phyloP scores from a whole-genome alignment of 92 coral and sea anemone species.

The Parazoanthus atlanticus region DNA sequence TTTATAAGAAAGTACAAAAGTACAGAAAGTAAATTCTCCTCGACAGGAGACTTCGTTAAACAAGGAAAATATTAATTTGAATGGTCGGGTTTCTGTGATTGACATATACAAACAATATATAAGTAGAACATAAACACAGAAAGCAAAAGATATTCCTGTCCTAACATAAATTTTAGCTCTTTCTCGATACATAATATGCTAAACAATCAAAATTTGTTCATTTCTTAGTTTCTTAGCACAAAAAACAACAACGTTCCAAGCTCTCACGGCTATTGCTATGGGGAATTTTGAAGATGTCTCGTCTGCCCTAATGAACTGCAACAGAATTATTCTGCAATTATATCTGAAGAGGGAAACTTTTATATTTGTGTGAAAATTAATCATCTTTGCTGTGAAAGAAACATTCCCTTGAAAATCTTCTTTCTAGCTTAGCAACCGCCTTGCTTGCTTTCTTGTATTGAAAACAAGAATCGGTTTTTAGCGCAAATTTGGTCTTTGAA shows the following conservation, averaged over 20 bases:
- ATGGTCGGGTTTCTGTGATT: conserved; percentile 20
- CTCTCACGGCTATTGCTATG: background rate
- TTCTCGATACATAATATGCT: background rate
- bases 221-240: conserved; percentile 12
- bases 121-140: conserved; percentile 12
- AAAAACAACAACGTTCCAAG: background rate
- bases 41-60: conserved; percentile 30
- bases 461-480: background rate
- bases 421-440: conserved; percentile 26
- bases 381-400: conserved; percentile 25
- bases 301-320: conserved; percentile 12
- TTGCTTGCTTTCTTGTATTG: background rate
- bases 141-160: background rate
- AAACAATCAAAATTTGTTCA: conserved; percentile 5
- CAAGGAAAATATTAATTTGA: conserved; percentile 31
- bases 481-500: background rate
- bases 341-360: background rate
- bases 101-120: conserved; percentile 27
- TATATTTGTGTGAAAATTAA: conserved; percentile 30
- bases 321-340: conserved; percentile 12
- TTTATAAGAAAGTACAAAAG: conserved; percentile 23
- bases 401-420: conserved; percentile 14
- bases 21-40: conserved; percentile 16
- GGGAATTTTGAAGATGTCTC: background rate
- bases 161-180: background rate